Conservation (phyloP, 2,113 vertebrate genomes). For the Pygoscelis adeliae region DNA sequence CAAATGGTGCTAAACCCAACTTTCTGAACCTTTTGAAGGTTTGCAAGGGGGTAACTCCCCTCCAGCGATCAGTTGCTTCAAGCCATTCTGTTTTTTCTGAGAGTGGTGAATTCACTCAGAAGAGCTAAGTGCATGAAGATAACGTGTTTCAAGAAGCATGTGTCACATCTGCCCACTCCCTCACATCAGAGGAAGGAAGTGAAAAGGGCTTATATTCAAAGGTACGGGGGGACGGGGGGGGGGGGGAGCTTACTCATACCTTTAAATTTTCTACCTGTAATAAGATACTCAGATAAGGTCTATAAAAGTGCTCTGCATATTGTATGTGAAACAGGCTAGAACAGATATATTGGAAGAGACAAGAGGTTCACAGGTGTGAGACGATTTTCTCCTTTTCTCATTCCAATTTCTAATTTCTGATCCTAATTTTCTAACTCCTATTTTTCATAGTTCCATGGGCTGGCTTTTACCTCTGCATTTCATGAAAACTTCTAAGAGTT, state of each 20-base stretch:
- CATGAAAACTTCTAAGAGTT: background rate
- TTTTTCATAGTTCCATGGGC: background rate
- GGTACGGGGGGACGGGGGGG: no score
- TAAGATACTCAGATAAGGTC: background rate
- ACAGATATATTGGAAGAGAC: background rate
- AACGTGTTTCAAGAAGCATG: background rate
- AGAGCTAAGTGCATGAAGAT: background rate
- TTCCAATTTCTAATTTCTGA: background rate
- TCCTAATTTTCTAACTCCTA: background rate
- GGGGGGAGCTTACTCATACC: background rate
- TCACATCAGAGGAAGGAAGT: background rate
- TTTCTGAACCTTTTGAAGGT: background rate
- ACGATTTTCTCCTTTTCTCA: background rate
- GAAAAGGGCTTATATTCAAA: background rate
- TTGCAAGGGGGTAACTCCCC: background rate
- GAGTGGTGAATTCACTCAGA: background rate
- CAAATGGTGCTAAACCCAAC: background rate
- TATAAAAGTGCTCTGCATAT: background rate
- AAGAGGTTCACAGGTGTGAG: background rate
- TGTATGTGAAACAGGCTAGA: background rate
- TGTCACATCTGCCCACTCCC: background rate
- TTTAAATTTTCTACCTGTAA: background rate
- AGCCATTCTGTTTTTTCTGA: background rate
- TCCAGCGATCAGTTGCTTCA: background rate
- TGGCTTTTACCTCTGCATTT: background rate